Base-by-base conservation (phyloP, 2,888 invertebrate species). In the Oligia latruncula region DNA sequence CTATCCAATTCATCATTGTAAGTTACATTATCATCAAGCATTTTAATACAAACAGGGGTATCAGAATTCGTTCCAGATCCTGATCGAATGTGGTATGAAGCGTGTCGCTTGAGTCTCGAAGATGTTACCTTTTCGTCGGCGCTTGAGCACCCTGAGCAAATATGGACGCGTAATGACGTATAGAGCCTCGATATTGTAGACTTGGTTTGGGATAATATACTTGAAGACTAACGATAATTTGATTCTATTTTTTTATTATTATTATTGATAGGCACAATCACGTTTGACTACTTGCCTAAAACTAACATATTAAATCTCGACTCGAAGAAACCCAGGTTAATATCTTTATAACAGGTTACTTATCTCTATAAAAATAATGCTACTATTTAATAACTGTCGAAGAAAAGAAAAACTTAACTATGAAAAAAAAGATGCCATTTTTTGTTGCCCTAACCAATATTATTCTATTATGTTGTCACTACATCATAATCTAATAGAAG, bases 161-260 rank as follows among this genome's bases (percentile, higher is more conserved):
- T 93, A 94, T 93, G 92, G 90, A 90, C 86, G 85, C 88, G 88
- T 94, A 94, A 94, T 93, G 92, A 93, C 90, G 81, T 89, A 81
- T 89, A 93, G 93, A 90, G 71, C 55, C 77, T 74, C 4, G 35
- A 20, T 87, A 13, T 2, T 46, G 8, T 84, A 93, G 93, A 93
- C 55, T 6, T 77, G 89, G 13, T 40, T 35, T 4, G 0, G 1
- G 6, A 1, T 23, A 40, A 58, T 13, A 29, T 49, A 49, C 49
- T 13, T 49, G 13, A 49, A 49, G 49, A 4, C 49, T 49, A 49
- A 46, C 46, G 2, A 49, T 49, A 49, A 49, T 49, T 49, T 13
- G 3, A 13, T 49, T 49, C 3, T 4, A 13, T 13, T 49, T 49
- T 49, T 46, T 49, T 49, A 29, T 29, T 29, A 29, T 49, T 43